Conservation (phyloP, 2,888 invertebrate genomes). For the Sussaba pulchella region DNA sequence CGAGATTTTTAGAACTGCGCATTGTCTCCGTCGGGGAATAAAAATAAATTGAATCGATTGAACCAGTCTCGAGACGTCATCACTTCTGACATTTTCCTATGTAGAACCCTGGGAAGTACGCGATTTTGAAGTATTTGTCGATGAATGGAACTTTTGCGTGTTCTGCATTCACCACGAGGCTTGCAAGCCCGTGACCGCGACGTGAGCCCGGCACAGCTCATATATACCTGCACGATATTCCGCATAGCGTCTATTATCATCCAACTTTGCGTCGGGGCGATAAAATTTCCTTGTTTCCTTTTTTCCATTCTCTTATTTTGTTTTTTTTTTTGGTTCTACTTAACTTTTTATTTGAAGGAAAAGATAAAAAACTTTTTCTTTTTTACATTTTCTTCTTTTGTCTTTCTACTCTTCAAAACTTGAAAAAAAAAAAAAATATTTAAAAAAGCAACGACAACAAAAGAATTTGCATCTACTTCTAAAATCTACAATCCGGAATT, state of each 20-base stretch:
- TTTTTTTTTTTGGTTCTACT: too few species aligned
- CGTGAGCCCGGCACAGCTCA: slow-evolving; percentile 45
- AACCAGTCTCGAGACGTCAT: not conserved
- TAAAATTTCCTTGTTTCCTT: slow-evolving; percentile 48
- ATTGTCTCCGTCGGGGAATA: too few species aligned
- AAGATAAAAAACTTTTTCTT: not conserved
- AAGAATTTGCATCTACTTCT: slow-evolving; percentile 17
- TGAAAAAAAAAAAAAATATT: too few species aligned
- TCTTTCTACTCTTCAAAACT: too few species aligned
- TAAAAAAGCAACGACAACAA: too few species aligned
- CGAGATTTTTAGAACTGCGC: too few species aligned
- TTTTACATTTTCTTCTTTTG: not conserved
- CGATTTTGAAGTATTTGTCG: slow-evolving; percentile 26
- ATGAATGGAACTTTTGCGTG: not conserved
- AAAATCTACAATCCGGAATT: slow-evolving; percentile 16
- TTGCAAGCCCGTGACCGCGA: slow-evolving; percentile 53
- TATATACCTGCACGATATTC: slow-evolving; percentile 48
- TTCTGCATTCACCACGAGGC: slow-evolving; percentile 16
- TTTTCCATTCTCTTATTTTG: too few species aligned
- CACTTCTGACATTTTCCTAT: slow-evolving; percentile 6
- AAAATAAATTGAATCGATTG: not conserved
- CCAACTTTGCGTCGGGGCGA: slow-evolving; percentile 53
- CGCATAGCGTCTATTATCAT: slow-evolving; percentile 51
- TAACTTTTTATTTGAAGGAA: too few species aligned
- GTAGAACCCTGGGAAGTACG: not conserved